A percentile compares a stretch with the other conserved stretches of the same genome.
These are phyloP conservation scores for Poliocrania exsul DNA, from an alignment of 2,797 vertebrate species.

Conservation along the genomic window DNA sequence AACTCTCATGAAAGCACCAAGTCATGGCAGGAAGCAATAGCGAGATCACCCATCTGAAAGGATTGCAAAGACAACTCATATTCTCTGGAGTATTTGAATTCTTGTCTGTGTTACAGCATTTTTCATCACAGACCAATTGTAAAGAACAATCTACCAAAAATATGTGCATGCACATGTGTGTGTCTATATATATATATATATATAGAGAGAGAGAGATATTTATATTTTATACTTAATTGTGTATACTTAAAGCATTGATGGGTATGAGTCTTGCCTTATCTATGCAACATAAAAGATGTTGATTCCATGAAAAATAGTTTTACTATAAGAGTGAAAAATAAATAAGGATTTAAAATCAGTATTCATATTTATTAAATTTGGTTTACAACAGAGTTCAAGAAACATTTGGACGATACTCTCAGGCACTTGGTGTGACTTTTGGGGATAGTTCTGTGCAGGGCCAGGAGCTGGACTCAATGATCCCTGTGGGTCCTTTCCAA, in stretches of 20 bases:
- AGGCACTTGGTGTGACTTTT: too few relatives aligned
- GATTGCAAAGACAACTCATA: neutral
- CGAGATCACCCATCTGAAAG: neutral
- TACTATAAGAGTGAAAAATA: neutral
- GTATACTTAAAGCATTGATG: neutral
- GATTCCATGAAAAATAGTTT: neutral
- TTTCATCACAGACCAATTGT: neutral
- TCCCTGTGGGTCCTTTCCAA: neutral
- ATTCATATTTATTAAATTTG: neutral
- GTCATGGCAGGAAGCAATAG: neutral
- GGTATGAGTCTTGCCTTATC: neutral
- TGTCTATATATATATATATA: accelerated
- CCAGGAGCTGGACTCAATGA: neutral
- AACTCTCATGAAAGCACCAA: neutral
- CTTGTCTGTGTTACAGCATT: neutral
- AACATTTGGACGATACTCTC: neutral
- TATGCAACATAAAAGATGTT: neutral
- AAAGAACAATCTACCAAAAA: neutral
- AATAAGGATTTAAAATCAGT: neutral
- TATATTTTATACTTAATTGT: neutral
- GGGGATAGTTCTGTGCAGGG: neutral
- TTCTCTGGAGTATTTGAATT: neutral
- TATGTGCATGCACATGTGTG: accelerated
- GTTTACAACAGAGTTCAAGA: neutral
- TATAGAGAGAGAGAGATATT: neutral